Evolutionary conservation across 2,888 invertebrate species (phyloP), one percentile per base, ranked within the genome.

Genomic region (Amphipoea oculea): DNA sequence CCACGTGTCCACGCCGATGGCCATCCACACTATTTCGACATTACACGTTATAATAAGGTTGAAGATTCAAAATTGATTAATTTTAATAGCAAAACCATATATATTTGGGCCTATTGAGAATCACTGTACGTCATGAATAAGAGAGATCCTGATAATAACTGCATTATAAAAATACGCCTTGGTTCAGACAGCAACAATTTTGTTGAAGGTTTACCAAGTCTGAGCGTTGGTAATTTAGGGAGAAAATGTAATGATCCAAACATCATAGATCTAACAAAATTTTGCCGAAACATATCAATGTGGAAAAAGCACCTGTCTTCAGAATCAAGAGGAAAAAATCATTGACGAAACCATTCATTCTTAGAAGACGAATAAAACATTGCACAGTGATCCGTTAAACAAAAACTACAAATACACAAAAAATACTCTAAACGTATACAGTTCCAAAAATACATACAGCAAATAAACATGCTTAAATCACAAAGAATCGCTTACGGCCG

Each of bases 1-100:
- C 91, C 91, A 92, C 93, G 91, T 93, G 93, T 94, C 94, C 91
- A 92, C 76, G 92, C 92, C 54, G 40, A 76, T 80, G 86, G 86
- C 82, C 86, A 84, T 82, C 86, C 60, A 81, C 78, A 88, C 68
- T 78, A 86, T 89, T 89, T 87, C 89, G 60, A 88, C 81, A 89
- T 88, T 73, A 73, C 73, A 67, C 42, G 68, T 79, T 17, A 51
- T 62, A 78, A 80, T 86, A 75, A 78, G 71, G 82, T 86, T 86
- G 85, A 72, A 70, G 45, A 84, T 74, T 66, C 54, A 57, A 62
- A 65, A 68, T 75, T 62, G 2, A 67, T 72, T 62, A 70, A 82
- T 86, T 78, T 80, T 74, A 67, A 86, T 79, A 77, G 40, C 72
- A 17, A 45, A 57, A 7, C 12, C 45, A 4, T 63, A 17, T n/a